These are phyloP conservation scores for Ictidomys tridecemlineatus DNA, from an alignment of 2,113 vertebrate species.

Conservation along the genomic window DNA sequence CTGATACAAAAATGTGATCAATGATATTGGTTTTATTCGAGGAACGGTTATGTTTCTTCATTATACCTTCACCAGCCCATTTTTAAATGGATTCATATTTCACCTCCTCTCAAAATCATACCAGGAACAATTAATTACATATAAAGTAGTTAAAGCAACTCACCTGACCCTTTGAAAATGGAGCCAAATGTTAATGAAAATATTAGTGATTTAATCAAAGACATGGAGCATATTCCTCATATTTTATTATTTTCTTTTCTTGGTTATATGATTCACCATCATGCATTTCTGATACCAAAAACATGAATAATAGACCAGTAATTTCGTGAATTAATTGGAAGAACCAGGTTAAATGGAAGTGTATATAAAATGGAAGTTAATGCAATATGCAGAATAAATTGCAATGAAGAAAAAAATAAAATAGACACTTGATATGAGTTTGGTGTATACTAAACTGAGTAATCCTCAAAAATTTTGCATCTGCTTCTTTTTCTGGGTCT, in stretches of 20 bases:
- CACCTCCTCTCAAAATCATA: neutral
- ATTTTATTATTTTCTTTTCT: neutral
- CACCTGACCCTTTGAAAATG: neutral
- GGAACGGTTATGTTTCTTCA: neutral
- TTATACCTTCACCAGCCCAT: neutral
- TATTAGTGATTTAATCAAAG: neutral
- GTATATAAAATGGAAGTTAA: neutral
- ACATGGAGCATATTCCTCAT: neutral
- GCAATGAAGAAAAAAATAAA: slow-evolving; percentile 4
- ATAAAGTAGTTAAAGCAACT: neutral
- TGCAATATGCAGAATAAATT: slow-evolving; percentile 73
- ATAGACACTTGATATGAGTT: slow-evolving; percentile 32
- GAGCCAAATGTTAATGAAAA: neutral
- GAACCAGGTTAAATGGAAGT: neutral
- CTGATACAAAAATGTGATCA: neutral
- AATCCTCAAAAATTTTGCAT: neutral
- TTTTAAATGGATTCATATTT: neutral
- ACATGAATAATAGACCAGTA: neutral
- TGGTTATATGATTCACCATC: neutral
- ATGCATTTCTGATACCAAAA: neutral
- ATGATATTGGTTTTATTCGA: neutral
- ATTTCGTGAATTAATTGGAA: neutral
- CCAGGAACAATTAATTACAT: neutral
- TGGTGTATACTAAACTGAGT: neutral
- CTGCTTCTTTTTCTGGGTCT: neutral